These are phyloP conservation scores for Brachyptera risi DNA, from an alignment of 2,888 invertebrate species.

Conservation along the genomic window DNA sequence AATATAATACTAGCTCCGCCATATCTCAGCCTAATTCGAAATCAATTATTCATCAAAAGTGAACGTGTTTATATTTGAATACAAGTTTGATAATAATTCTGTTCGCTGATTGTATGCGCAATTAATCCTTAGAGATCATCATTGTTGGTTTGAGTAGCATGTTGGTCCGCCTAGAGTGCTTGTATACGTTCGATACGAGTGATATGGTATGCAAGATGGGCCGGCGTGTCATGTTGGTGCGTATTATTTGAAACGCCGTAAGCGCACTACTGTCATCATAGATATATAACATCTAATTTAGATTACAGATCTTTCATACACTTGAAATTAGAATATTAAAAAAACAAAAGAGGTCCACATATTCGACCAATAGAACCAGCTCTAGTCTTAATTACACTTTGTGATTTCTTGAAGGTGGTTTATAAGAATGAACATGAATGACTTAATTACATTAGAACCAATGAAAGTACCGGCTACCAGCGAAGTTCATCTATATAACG, in stretches of 20 bases:
- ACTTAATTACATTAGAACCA: conserved; percentile 6
- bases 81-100: neutral
- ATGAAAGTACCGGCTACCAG: neutral
- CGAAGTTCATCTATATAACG: neutral
- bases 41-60: no score
- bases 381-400: neutral
- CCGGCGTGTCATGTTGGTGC: neutral
- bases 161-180: no score
- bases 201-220: neutral
- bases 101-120: neutral
- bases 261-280: conserved; percentile 9
- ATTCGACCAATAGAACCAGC: conserved; percentile 1
- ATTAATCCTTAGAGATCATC: neutral
- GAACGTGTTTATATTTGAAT: neutral
- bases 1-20: no score
- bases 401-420: conserved; percentile 13
- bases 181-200: no score
- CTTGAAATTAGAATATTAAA: conserved; percentile 15
- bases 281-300: conserved; percentile 18
- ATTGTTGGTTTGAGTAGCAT: no score
- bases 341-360: neutral
- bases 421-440: conserved; percentile 6
- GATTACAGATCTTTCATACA: conserved; percentile 12
- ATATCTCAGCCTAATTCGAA: no score
- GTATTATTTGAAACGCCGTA: conserved; percentile 2